A percentile compares a stretch with the other conserved stretches of the same genome.
Conservation (phyloP, 2,113 vertebrate genomes). For the Tragulus kanchil region DNA sequence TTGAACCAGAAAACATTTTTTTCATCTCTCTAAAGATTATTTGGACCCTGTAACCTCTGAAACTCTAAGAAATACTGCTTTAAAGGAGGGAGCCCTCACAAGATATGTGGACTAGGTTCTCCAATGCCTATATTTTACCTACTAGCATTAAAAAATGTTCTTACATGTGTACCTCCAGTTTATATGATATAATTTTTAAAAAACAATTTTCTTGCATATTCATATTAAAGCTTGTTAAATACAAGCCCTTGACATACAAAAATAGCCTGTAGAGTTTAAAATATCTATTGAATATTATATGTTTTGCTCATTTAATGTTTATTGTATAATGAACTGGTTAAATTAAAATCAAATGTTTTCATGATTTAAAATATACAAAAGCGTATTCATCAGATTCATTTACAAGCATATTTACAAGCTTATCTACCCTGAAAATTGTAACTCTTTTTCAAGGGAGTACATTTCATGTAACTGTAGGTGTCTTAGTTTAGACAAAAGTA, state of each 20-base stretch:
- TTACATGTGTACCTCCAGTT: background rate
- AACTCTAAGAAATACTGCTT: background rate
- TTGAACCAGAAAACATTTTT: background rate
- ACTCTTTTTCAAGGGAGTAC: background rate
- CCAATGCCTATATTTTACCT: background rate
- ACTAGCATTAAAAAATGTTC: background rate
- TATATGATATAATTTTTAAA: background rate
- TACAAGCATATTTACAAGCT: background rate
- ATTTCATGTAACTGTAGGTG: background rate
- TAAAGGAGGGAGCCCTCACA: background rate
- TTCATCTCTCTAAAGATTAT: background rate
- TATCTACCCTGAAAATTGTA: background rate
- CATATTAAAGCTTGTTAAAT: background rate
- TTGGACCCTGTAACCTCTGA: background rate
- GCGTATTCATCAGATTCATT: background rate
- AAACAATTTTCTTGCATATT: background rate
- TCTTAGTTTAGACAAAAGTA: constrained; percentile 19
- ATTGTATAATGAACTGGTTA: background rate
- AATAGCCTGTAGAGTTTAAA: background rate
- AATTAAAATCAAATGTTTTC: constrained; percentile 16
- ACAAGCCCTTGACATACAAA: constrained; percentile 3
- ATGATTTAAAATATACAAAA: background rate
- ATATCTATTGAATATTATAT: background rate
- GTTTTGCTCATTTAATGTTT: constrained; percentile 20
- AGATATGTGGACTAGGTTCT: background rate